phyloP scores from a whole-genome alignment of 2,797 vertebrate species.

The Semaprochilodus insignis region DNA sequence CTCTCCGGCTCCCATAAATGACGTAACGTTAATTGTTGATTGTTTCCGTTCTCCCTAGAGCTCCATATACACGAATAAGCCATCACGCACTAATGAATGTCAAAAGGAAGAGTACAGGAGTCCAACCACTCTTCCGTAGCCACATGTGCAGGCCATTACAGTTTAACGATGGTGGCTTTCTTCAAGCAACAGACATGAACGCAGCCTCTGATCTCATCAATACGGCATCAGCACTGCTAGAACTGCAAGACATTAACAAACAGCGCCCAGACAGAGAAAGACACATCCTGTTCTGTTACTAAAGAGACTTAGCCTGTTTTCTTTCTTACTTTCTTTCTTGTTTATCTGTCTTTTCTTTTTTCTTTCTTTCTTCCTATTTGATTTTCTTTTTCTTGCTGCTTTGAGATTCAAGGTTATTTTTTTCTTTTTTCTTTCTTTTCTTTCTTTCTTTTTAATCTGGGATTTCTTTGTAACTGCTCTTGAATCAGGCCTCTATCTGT shows the following conservation, averaged over 20 bases:
- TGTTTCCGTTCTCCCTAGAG: conserved; percentile 62
- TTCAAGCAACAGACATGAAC: conserved; percentile 35
- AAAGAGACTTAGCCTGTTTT: neutral
- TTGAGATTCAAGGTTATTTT: no score
- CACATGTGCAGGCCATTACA: conserved; percentile 65
- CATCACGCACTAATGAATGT: conserved; percentile 64
- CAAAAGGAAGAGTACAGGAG: conserved; percentile 50
- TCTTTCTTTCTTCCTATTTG: neutral
- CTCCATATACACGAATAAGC: conserved; percentile 65
- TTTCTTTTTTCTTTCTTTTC: neutral
- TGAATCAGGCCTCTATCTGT: neutral
- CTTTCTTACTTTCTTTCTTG: neutral
- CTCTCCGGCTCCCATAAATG: conserved; percentile 48
- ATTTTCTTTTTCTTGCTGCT: neutral
- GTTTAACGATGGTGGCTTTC: conserved; percentile 54
- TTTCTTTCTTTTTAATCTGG: neutral
- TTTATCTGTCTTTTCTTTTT: neutral
- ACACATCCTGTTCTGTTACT: conserved; percentile 16
- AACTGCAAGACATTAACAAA: conserved; percentile 42
- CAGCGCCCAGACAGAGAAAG: conserved; percentile 14
- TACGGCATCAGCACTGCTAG: conserved; percentile 45
- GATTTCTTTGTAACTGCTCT: neutral
- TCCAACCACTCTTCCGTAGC: conserved; percentile 52
- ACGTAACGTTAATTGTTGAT: conserved; percentile 57
- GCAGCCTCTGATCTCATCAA: conserved; percentile 53